These are phyloP conservation scores for Sarcophaga subvicina DNA, from an alignment of 2,888 invertebrate species.

Conservation along the genomic window DNA sequence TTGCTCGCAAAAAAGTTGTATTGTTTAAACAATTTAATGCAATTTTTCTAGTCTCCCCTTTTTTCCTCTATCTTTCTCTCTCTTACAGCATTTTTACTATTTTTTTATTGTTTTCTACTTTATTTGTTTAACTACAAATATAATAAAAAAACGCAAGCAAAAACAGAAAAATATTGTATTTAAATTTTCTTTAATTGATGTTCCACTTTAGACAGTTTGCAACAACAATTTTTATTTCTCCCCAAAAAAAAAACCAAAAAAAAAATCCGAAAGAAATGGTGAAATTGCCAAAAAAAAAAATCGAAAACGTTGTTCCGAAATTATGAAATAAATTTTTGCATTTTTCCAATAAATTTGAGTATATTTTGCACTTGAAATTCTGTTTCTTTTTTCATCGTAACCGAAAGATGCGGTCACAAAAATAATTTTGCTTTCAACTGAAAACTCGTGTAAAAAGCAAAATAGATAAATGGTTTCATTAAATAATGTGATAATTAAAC, in stretches of 20 bases:
- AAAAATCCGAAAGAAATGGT: too few relatives aligned
- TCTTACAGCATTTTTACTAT: slow-evolving; percentile 1
- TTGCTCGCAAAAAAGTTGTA: slow-evolving; percentile 44
- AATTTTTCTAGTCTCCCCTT: slow-evolving; percentile 52
- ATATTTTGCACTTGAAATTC: slow-evolving; percentile 54
- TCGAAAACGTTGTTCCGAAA: background rate
- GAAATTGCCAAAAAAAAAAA: background rate
- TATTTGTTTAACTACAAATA: slow-evolving; percentile 23
- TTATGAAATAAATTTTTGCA: slow-evolving; percentile 1
- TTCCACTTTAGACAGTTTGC: background rate
- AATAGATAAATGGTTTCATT: background rate
- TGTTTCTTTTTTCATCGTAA: slow-evolving; percentile 4
- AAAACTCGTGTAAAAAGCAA: too few relatives aligned
- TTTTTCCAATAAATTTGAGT: slow-evolving; percentile 44
- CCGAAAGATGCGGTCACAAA: too few relatives aligned
- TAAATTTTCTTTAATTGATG: slow-evolving; percentile 20
- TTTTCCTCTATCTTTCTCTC: slow-evolving; percentile 12
- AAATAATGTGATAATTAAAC: background rate
- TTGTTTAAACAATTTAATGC: slow-evolving; percentile 57
- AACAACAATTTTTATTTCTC: background rate
- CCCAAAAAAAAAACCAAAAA: background rate
- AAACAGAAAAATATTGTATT: background rate
- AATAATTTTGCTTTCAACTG: too few relatives aligned
- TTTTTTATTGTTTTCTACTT: slow-evolving; percentile 20
- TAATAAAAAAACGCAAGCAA: background rate